Conservation (phyloP, 2,888 invertebrate species). For the Resseliella maxima region DNA sequence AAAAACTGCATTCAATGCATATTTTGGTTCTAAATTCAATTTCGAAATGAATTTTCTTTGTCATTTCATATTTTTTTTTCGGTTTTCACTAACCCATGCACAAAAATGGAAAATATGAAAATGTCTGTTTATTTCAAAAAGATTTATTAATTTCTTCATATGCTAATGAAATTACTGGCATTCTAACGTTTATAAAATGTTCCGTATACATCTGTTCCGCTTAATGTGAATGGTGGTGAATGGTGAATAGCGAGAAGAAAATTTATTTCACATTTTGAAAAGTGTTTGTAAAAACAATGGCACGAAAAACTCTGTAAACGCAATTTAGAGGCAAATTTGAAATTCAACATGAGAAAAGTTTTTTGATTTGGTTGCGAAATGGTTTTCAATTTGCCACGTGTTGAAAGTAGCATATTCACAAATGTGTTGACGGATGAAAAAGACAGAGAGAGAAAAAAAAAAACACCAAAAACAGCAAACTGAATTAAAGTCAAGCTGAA, state of each 20-base stretch:
- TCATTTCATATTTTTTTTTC: not conserved
- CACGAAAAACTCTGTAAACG: not conserved
- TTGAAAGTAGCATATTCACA: not conserved
- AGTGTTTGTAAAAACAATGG: constrained; percentile 2
- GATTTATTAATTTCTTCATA: constrained; percentile 41
- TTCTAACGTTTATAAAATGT: not conserved
- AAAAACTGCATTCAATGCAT: not conserved
- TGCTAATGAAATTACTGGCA: not conserved
- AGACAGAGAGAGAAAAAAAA: not conserved
- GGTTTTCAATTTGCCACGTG: constrained; percentile 30
- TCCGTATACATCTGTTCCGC: not conserved
- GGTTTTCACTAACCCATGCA: not conserved
- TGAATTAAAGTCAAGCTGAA: not conserved
- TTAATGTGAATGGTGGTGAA: not conserved
- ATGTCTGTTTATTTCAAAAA: constrained; percentile 21
- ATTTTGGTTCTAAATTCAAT: not conserved
- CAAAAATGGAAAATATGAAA: not conserved
- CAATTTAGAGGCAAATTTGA: not conserved
- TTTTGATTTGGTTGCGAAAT: not conserved
- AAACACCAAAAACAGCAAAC: not conserved
- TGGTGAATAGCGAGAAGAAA: not conserved
- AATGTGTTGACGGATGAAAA: not conserved
- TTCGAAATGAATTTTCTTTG: constrained; percentile 7
- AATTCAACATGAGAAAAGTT: constrained; percentile 30
- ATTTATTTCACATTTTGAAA: constrained; percentile 3